Conservation (phyloP, 2,113 vertebrate species). For the Oreochromis tanganicae region DNA sequence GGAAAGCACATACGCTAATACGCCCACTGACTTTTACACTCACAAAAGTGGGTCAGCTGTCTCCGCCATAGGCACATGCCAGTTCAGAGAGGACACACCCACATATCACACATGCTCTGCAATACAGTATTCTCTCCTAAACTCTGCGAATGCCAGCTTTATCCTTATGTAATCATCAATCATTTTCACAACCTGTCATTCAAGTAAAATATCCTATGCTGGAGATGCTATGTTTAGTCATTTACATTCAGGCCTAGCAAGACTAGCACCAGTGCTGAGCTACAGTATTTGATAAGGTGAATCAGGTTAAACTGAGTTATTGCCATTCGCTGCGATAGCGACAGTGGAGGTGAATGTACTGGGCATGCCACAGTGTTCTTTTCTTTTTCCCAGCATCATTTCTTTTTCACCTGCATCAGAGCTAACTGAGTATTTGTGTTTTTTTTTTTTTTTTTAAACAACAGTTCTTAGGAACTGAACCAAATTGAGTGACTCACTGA, state of each 20-base stretch:
- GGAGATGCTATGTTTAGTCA: not conserved
- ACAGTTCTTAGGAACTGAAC: conserved; percentile 17
- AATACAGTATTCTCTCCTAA: conserved; percentile 15
- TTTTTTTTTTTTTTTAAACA: fast-evolving
- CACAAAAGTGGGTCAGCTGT: conserved; percentile 51
- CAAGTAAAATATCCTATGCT: not conserved
- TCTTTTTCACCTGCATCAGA: not conserved
- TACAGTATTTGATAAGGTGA: not conserved
- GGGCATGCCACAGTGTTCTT: not conserved
- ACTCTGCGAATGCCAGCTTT: not conserved
- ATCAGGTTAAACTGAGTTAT: not conserved
- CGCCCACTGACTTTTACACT: conserved; percentile 44
- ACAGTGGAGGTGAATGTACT: not conserved
- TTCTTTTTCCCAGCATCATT: not conserved
- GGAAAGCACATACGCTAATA: conserved; percentile 1
- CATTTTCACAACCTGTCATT: not conserved
- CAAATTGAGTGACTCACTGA: conserved; percentile 21
- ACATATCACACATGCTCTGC: conserved; percentile 18
- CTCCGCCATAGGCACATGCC: conserved; percentile 43
- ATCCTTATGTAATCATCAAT: conserved; percentile 33
- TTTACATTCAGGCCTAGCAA: not conserved
- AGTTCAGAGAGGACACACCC: conserved; percentile 38
- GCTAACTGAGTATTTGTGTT: not conserved
- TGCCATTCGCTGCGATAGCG: not conserved
- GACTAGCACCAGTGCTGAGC: not conserved